Conservation (phyloP, 2,888 invertebrate genomes). For the Eupeodes latifasciatus region DNA sequence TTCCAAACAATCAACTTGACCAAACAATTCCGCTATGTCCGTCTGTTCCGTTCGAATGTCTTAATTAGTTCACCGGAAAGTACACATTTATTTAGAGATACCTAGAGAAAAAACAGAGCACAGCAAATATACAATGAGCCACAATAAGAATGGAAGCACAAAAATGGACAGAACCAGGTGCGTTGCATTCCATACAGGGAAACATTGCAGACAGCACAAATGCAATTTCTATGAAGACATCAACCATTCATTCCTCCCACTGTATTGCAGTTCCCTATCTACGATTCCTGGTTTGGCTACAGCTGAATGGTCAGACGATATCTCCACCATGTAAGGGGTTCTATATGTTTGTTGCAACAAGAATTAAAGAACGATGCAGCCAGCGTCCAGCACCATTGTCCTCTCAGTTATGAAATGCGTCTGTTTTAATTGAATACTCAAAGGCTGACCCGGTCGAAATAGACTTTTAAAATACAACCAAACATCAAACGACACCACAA, state of each 20-base stretch:
- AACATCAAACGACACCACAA: constrained; percentile 13
- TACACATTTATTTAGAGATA: constrained; percentile 10
- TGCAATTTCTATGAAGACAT: constrained; percentile 61
- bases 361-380: background rate
- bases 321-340: constrained; percentile 37
- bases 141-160: constrained; percentile 29
- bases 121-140: constrained; percentile 25
- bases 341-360: background rate
- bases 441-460: background rate
- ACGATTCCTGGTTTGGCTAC: background rate
- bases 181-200: constrained; percentile 52
- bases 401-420: constrained; percentile 56
- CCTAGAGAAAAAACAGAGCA: constrained; percentile 15
- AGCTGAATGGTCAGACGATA: constrained; percentile 25
- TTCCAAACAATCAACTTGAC: constrained; percentile 60
- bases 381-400: constrained; percentile 54
- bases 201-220: constrained; percentile 23
- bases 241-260: constrained; percentile 61
- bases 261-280: background rate
- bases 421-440: constrained; percentile 61
- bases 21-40: constrained; percentile 64
- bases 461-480: background rate
- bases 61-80: constrained; percentile 67
- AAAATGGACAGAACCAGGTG: constrained; percentile 61
- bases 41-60: constrained; percentile 67